These are phyloP conservation scores for Ahaetulla prasina DNA, from an alignment of 2,113 vertebrate species.

Conservation along the genomic window DNA sequence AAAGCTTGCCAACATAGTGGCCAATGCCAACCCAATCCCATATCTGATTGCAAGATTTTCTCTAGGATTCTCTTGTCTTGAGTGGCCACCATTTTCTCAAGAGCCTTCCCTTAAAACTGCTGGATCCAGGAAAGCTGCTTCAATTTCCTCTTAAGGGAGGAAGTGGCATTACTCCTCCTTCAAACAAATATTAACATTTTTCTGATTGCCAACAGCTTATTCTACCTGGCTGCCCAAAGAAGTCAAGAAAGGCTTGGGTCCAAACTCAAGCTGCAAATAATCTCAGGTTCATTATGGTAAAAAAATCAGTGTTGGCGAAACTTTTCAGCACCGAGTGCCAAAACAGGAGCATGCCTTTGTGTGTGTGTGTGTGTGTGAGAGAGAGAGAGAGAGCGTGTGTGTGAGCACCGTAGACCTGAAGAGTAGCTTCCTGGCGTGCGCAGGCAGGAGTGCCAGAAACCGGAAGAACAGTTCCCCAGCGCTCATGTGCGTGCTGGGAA, in stretches of 20 bases:
- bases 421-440: no score
- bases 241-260: background rate
- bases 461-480: no score
- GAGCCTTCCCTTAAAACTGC: background rate
- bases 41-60: background rate
- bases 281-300: background rate
- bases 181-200: background rate
- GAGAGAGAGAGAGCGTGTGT: no score
- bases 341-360: no score
- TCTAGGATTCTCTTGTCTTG: background rate
- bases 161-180: background rate
- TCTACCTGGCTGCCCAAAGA: background rate
- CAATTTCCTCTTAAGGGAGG: background rate
- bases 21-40: background rate
- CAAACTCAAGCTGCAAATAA: background rate
- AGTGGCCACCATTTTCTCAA: background rate
- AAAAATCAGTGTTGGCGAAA: no score
- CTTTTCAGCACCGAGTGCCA: no score
- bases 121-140: background rate
- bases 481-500: no score
- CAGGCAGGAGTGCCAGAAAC: no score
- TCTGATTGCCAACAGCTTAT: background rate
- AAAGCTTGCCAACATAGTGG: background rate
- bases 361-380: no score
- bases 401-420: no score